These are phyloP conservation scores for Chrysina gloriosa DNA, from an alignment of 2,888 invertebrate genomes.

Conservation along the genomic window DNA sequence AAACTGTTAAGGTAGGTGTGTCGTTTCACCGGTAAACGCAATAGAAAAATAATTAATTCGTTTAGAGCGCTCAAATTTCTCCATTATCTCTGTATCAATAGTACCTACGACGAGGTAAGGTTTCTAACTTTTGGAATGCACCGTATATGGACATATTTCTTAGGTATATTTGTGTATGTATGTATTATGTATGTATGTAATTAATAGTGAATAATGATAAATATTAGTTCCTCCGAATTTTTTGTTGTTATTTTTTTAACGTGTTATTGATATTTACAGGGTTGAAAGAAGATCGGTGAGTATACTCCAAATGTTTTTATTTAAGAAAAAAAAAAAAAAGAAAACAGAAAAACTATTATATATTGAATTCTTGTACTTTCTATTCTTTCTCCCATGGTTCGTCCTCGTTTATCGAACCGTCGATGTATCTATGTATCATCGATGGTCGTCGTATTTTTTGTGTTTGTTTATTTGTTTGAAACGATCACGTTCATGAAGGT, in stretches of 20 bases:
- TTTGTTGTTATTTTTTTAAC: constrained; percentile 40
- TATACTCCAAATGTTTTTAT: constrained; percentile 52
- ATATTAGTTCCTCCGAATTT: constrained; percentile 25
- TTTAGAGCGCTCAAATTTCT: no score
- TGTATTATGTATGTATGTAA: neutral
- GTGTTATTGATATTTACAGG: constrained; percentile 45
- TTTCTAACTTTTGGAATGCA: neutral
- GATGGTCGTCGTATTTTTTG: no score
- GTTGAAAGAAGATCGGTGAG: constrained; percentile 62
- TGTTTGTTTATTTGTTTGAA: neutral
- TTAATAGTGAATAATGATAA: neutral
- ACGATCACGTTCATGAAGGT: neutral
- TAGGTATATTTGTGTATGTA: neutral
- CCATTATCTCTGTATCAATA: no score
- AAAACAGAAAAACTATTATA: neutral
- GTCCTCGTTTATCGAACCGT: neutral
- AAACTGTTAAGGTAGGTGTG: constrained; percentile 10
- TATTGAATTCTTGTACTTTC: neutral
- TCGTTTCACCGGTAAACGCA: neutral
- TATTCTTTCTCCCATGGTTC: neutral
- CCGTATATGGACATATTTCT: neutral
- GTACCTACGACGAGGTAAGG: no score
- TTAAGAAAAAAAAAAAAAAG: neutral
- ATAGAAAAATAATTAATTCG: no score
- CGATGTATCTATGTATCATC: no score